Percentiles rank a stretch among this genome's conserved stretches.
Conservation (phyloP, 2,888 invertebrate species). For the Drosophila formosana region DNA sequence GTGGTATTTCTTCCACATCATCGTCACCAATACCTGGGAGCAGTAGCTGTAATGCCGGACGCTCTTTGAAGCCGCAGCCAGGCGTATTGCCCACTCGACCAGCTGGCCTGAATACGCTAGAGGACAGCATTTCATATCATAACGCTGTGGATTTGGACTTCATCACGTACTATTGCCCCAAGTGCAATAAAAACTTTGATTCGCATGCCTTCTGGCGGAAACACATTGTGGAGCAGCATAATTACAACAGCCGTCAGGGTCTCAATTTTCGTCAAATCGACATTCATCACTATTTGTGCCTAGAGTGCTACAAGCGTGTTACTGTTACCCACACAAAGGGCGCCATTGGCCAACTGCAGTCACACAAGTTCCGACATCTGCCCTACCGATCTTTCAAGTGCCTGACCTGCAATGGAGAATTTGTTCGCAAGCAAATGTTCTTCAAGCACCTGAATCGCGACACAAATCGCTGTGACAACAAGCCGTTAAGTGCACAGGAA, state of each 20-base stretch:
- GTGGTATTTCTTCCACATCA: conserved; percentile 24
- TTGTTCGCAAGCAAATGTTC: conserved; percentile 83
- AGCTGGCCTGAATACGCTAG: conserved; percentile 77
- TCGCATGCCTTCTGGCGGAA: conserved; percentile 83
- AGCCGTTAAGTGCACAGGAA: conserved; percentile 29
- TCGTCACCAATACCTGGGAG: conserved; percentile 34
- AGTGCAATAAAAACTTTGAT: conserved; percentile 79
- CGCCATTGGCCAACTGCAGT: conserved; percentile 81
- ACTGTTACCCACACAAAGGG: conserved; percentile 83
- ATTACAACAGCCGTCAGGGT: conserved; percentile 78
- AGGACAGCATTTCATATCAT: conserved; percentile 81
- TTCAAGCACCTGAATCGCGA: conserved; percentile 80
- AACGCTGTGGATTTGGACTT: conserved; percentile 82
- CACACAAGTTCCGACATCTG: conserved; percentile 82
- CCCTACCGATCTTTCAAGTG: conserved; percentile 82
- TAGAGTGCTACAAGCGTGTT: conserved; percentile 82
- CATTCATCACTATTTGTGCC: conserved; percentile 80
- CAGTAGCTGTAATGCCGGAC: conserved; percentile 31
- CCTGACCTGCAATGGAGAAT: conserved; percentile 74
- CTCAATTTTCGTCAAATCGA: conserved; percentile 82
- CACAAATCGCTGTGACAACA: conserved; percentile 78
- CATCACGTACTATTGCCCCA: conserved; percentile 81
- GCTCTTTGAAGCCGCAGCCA: conserved; percentile 52
- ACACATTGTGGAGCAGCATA: conserved; percentile 82
- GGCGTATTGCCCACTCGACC: conserved; percentile 62